Conservation (phyloP, 2,888 invertebrate species). For the Andrena flavipes region DNA sequence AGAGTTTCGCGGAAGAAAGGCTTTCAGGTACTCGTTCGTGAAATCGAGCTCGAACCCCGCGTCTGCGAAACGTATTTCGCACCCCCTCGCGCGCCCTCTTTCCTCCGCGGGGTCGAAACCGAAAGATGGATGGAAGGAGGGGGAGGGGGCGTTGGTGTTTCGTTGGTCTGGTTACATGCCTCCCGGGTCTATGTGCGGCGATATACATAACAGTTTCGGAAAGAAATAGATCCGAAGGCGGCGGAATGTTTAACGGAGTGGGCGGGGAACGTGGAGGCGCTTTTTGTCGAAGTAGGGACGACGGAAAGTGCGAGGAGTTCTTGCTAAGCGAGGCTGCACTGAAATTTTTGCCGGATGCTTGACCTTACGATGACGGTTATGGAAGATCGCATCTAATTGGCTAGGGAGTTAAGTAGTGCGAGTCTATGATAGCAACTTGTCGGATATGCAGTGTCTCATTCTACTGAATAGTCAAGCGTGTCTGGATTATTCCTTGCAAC, state of each 20-base stretch:
- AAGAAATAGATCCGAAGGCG: constrained; percentile 51
- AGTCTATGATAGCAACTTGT: too few relatives aligned
- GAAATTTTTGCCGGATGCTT: constrained; percentile 44
- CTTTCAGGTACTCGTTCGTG: constrained; percentile 73
- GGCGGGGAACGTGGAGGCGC: constrained; percentile 34
- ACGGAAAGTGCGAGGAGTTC: constrained; percentile 27
- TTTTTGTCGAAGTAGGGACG: constrained; percentile 26
- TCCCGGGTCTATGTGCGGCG: constrained; percentile 25
- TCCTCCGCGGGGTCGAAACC: background rate
- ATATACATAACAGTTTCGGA: constrained; percentile 58
- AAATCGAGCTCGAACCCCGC: constrained; percentile 66
- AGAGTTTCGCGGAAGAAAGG: constrained; percentile 69
- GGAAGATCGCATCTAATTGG: background rate
- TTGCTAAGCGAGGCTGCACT: constrained; percentile 28
- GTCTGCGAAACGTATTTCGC: constrained; percentile 63
- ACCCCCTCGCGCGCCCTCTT: constrained; percentile 45
- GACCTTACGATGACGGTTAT: constrained; percentile 28
- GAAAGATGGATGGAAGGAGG: constrained; percentile 57
- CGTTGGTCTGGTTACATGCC: constrained; percentile 56
- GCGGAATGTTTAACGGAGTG: constrained; percentile 57
- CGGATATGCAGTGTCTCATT: too few relatives aligned
- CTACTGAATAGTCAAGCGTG: too few relatives aligned
- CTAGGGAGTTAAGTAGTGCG: background rate
- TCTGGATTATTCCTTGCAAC: too few relatives aligned
- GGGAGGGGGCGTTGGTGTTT: constrained; percentile 36